Conservation (phyloP, 2,113 vertebrate genomes). For the Centropus unirufus region DNA sequence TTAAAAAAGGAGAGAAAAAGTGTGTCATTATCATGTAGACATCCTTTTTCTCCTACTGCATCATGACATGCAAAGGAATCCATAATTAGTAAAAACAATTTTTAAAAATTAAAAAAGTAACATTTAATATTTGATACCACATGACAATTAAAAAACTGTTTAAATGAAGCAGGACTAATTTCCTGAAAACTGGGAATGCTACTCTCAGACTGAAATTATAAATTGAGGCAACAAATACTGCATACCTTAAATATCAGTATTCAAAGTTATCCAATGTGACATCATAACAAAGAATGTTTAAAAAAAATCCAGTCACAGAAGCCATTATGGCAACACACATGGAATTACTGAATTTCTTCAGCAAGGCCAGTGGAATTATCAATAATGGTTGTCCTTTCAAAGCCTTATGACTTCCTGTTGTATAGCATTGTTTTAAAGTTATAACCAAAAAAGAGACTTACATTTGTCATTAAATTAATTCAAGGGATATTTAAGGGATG, state of each 20-base stretch:
- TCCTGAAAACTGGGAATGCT: neutral
- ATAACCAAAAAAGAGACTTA: conserved; percentile 17
- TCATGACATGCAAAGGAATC: neutral
- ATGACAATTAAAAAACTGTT: neutral
- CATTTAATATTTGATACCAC: neutral
- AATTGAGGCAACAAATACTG: neutral
- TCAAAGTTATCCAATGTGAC: neutral
- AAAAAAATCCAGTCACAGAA: neutral
- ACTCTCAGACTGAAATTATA: neutral
- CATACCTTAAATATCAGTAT: neutral
- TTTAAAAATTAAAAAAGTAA: neutral
- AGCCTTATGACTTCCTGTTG: neutral
- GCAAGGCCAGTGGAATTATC: neutral
- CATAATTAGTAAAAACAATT: neutral
- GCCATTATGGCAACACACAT: neutral
- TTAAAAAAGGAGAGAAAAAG: neutral
- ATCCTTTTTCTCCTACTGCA: neutral
- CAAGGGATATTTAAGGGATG: neutral
- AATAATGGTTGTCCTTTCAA: neutral
- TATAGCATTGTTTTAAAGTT: neutral
- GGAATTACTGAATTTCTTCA: neutral
- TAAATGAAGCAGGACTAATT: neutral
- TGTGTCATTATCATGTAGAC: neutral
- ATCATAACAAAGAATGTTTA: neutral
- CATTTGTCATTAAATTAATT: neutral